Conservation (phyloP, 2,888 invertebrate genomes). For the Netelia virgata region DNA sequence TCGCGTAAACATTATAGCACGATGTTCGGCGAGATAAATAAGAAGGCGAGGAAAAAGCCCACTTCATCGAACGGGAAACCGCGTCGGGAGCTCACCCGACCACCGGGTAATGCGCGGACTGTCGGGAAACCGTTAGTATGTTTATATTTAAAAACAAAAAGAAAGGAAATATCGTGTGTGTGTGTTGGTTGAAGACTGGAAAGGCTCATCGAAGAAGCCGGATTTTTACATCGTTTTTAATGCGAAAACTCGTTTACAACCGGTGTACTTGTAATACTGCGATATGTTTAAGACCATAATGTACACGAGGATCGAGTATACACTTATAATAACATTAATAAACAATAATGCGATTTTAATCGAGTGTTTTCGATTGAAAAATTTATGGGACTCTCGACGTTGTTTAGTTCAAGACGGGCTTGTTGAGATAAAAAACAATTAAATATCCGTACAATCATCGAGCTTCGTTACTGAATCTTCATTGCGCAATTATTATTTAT, state of each 20-base stretch:
- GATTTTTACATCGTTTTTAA: constrained; percentile 32
- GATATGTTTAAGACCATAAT: constrained; percentile 9
- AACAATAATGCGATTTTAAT: constrained; percentile 31
- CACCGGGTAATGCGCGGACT: constrained; percentile 21
- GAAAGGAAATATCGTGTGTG: constrained; percentile 9
- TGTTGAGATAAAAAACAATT: not conserved
- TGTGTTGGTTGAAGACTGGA: not conserved
- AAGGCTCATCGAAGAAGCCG: not conserved
- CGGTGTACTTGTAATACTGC: constrained; percentile 3
- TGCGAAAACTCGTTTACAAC: constrained; percentile 43
- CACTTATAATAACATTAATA: constrained; percentile 34
- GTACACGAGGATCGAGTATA: constrained; percentile 18
- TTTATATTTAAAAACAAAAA: constrained; percentile 22
- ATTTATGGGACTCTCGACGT: not conserved
- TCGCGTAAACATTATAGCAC: constrained; percentile 5
- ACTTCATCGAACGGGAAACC: constrained; percentile 58
- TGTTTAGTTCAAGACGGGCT: not conserved
- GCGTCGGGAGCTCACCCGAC: constrained; percentile 45
- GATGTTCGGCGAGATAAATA: constrained; percentile 52
- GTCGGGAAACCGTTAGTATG: constrained; percentile 58
- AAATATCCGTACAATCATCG: not conserved
- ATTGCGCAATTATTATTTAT: constrained; percentile 25
- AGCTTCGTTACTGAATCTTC: constrained; percentile 5
- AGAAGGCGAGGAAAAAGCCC: constrained; percentile 49
- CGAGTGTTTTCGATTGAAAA: constrained; percentile 13